phyloP scores from a whole-genome alignment of 2,797 vertebrate genomes.

The Acrossocheilus wenchowensis region DNA sequence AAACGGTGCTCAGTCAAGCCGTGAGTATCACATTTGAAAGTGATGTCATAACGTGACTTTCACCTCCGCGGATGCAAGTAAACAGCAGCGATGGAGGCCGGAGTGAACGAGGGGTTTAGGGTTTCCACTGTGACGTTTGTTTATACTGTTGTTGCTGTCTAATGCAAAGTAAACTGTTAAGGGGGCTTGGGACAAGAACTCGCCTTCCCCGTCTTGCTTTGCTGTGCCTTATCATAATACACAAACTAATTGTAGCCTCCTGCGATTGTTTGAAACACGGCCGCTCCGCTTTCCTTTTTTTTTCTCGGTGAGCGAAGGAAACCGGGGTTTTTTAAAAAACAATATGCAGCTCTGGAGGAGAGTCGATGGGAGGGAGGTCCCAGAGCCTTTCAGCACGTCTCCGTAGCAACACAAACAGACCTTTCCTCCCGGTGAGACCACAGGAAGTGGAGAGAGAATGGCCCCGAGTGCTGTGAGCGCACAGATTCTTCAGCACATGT shows the following conservation, averaged over 20 bases:
- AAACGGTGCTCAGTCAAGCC: slow-evolving; percentile 32
- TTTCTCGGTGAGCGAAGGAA: slow-evolving; percentile 6
- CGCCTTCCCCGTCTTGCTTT: slow-evolving; percentile 66
- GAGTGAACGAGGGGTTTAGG: background rate
- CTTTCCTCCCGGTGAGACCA: slow-evolving; percentile 57
- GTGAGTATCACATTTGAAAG: slow-evolving; percentile 37
- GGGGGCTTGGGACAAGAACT: slow-evolving; percentile 3
- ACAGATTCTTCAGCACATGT: slow-evolving; percentile 47
- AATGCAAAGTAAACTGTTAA: slow-evolving; percentile 19
- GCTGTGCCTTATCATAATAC: slow-evolving; percentile 76
- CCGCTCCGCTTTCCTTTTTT: slow-evolving; percentile 42
- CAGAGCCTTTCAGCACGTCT: slow-evolving; percentile 59
- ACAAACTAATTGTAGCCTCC: slow-evolving; percentile 76
- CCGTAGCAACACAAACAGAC: slow-evolving; percentile 61
- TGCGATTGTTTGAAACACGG: slow-evolving; percentile 77
- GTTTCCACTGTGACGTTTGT: slow-evolving; percentile 20
- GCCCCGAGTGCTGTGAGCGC: slow-evolving; percentile 49
- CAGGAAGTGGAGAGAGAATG: slow-evolving; percentile 58
- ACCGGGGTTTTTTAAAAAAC: background rate
- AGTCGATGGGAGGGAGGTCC: slow-evolving; percentile 70
- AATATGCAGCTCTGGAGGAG: slow-evolving; percentile 64
- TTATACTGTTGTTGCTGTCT: slow-evolving; percentile 25
- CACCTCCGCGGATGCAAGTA: background rate
- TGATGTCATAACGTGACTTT: slow-evolving; percentile 26
- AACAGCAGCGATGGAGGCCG: slow-evolving; percentile 17